Conservation (phyloP, 2,113 vertebrate genomes). For the Tetrao urogallus region DNA sequence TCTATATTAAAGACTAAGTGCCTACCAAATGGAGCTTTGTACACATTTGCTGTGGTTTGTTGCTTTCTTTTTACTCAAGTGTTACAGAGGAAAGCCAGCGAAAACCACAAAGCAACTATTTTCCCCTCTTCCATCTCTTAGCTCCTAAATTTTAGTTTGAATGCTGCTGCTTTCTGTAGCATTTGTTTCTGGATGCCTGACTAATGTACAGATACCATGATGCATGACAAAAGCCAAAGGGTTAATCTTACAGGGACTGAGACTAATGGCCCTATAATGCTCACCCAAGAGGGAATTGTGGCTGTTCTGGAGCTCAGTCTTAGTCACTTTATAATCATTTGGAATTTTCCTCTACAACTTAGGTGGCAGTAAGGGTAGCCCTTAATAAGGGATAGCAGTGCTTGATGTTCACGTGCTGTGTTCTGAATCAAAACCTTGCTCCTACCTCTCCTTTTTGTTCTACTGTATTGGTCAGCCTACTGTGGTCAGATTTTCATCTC, state of each 20-base stretch:
- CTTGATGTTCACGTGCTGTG: not conserved
- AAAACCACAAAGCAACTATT: constrained; percentile 52
- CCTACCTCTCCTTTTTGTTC: not conserved
- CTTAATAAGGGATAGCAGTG: not conserved
- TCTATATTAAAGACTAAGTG: constrained; percentile 50
- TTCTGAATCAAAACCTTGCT: not conserved
- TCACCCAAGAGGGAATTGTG: constrained; percentile 32
- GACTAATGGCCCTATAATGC: constrained; percentile 38
- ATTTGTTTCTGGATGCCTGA: not conserved
- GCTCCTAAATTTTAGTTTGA: not conserved
- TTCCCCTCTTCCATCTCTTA: not conserved
- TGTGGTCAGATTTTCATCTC: not conserved
- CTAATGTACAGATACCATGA: not conserved
- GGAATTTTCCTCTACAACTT: not conserved
- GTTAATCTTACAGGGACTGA: constrained; percentile 42
- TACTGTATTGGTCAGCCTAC: not conserved
- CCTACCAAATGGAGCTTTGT: constrained; percentile 51
- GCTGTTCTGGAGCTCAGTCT: constrained; percentile 5
- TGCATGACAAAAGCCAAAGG: constrained; percentile 1
- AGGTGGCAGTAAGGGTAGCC: not conserved
- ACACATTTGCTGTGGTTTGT: constrained; percentile 65
- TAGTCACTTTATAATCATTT: constrained; percentile 22
- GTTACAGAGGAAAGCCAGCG: constrained; percentile 39
- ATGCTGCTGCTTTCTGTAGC: not conserved
- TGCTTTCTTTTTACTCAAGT: constrained; percentile 38